A percentile compares a stretch with the other conserved stretches of the same genome.
phyloP scores from a whole-genome alignment of 2,113 vertebrate genomes.

The Cisticola juncidis region DNA sequence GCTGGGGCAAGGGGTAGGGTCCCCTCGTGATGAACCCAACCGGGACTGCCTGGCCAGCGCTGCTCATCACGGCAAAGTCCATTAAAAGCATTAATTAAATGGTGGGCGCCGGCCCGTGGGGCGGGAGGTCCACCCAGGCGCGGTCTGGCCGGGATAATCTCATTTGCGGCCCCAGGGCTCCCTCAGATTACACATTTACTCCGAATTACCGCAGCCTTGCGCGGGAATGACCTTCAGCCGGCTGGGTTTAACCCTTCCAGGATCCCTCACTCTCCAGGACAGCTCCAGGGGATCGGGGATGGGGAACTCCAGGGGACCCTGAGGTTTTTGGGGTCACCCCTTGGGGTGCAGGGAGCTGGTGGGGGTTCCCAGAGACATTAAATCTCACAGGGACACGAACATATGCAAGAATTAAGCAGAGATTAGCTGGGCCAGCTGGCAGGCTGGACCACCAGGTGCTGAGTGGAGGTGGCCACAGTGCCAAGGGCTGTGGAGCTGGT shows the following conservation, averaged over 20 bases:
- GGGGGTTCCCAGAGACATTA: not conserved
- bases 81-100: not conserved
- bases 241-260: not conserved
- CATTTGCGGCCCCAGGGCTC: not conserved
- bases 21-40: accelerated
- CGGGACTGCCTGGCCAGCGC: accelerated
- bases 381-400: not conserved
- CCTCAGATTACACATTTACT: constrained; percentile 16
- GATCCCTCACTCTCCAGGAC: accelerated
- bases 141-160: constrained; percentile 45
- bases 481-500: too few relatives aligned
- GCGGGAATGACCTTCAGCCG: not conserved
- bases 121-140: not conserved
- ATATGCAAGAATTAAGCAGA: not conserved
- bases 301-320: not conserved
- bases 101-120: not conserved
- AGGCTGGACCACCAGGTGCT: too few relatives aligned
- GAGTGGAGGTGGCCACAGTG: too few relatives aligned
- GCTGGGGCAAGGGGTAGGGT: not conserved
- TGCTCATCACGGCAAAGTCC: not conserved
- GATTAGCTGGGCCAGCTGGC: too few relatives aligned
- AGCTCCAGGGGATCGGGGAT: accelerated
- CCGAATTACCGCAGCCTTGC: not conserved
- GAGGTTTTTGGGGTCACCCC: not conserved
- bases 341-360: not conserved